Conservation (phyloP, 2,113 vertebrate species). For the Piprites chloris region DNA sequence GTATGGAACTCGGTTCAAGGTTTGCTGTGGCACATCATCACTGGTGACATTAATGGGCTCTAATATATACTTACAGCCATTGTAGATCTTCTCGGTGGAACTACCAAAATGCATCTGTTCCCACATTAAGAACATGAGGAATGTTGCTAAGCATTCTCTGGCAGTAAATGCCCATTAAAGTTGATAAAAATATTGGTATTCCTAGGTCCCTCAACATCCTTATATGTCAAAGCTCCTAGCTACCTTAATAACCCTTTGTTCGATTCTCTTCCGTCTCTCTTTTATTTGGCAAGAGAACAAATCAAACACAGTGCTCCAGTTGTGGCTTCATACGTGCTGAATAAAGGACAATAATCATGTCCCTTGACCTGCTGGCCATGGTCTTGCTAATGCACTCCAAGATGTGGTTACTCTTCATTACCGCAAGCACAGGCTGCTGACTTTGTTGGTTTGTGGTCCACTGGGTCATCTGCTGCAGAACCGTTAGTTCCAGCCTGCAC, state of each 20-base stretch:
- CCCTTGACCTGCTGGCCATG: neutral
- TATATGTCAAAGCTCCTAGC: neutral
- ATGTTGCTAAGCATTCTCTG: neutral
- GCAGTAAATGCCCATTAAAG: neutral
- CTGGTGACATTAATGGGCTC: neutral
- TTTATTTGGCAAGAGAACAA: neutral
- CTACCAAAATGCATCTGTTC: neutral
- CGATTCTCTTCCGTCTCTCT: neutral
- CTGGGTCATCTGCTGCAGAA: neutral
- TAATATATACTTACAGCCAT: neutral
- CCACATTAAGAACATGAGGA: neutral
- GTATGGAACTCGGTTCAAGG: neutral
- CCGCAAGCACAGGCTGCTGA: neutral
- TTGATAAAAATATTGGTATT: neutral
- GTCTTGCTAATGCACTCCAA: neutral
- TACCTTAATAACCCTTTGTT: neutral
- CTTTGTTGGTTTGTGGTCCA: neutral
- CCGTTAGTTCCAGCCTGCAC: neutral
- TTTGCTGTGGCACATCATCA: neutral
- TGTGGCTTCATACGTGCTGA: neutral
- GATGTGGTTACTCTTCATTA: neutral
- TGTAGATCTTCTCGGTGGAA: neutral
- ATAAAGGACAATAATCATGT: neutral
- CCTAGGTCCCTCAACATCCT: neutral
- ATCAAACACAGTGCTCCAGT: neutral